These are phyloP conservation scores for Synanthedon formicaeformis DNA, from an alignment of 2,888 invertebrate species.

Conservation along the genomic window DNA sequence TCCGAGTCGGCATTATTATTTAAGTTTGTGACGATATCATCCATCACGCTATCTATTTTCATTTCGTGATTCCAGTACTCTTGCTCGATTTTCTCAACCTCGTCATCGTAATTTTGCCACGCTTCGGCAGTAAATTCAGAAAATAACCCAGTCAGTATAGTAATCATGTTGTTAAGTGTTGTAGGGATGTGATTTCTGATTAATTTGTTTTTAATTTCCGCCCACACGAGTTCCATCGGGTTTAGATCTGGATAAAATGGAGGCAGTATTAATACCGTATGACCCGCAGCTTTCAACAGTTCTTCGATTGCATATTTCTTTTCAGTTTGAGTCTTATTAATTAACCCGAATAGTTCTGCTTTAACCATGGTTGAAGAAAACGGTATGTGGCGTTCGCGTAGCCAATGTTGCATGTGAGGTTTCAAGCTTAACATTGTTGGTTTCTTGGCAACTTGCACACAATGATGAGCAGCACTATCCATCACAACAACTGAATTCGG, in stretches of 20 bases:
- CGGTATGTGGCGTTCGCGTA: not conserved
- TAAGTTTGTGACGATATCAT: not conserved
- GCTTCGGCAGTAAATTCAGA: not conserved
- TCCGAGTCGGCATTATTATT: not conserved
- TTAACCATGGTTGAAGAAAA: not conserved
- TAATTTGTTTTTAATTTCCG: not conserved
- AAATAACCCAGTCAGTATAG: not conserved
- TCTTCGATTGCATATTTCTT: not conserved
- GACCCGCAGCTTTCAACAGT: not conserved
- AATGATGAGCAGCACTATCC: not conserved
- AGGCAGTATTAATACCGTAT: not conserved
- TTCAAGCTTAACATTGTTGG: not conserved
- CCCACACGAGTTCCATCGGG: not conserved
- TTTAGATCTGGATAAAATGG: slow-evolving; percentile 1
- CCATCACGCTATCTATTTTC: not conserved
- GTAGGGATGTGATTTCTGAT: not conserved
- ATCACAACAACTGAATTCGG: not conserved
- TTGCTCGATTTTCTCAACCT: not conserved
- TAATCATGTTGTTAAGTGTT: not conserved
- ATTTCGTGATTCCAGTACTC: not conserved
- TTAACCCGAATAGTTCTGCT: not conserved
- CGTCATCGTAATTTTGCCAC: not conserved
- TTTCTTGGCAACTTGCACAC: not conserved
- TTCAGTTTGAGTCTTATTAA: not conserved
- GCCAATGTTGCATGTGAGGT: not conserved